Base-by-base conservation (phyloP, 1,140 invertebrate genomes). In the Macrobrachium nipponense region DNA sequence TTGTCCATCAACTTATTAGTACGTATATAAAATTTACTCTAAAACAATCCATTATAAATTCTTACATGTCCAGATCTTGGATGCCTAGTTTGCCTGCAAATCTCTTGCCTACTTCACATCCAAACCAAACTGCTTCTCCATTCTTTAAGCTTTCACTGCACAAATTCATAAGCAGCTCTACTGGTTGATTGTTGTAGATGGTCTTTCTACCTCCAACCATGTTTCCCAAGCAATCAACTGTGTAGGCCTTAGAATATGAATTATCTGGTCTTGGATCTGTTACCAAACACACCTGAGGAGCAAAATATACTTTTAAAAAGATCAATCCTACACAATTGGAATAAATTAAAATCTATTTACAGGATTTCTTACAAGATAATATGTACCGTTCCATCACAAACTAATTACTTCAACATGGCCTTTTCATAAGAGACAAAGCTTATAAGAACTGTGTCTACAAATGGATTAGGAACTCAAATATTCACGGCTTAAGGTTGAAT, bases 81-180 rank as follows among this genome's bases (percentile, higher is more conserved):
- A 97, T 93, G n/a, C 96, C 96, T 80, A 94, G 93, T 89, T 97
- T 97, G n/a, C 93, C 91, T 73, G 94, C 94, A 90, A 96, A 95
- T 78, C 95, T 91, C 91, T 97, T 97, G 75, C 93, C 93, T 18
- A 97, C 96, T 90, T 98, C 96, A 91, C 96, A 97, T n/a, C 97
- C 97, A 91, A 97, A 98, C 97, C 96, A 98, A 0, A 98, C 96
- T 10, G 96, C 93, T 90, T 97, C 96, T 61, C 95, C 95, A 15
- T 93, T 93, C 89, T 95, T 94, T 66, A 98, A 95, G 60, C 95
- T 96, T 85, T 95, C 94, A 15, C 94, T 94, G 1, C 94, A 5
- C 10, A 94, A 92, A 89, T 95, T 93, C 89, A 97, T 94, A 0
- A 98, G 91, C 2, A 94, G 90, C 66, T 96, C 95, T 7, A 95